These are phyloP conservation scores for Helleia helle DNA, from an alignment of 2,888 invertebrate genomes.

Conservation along the genomic window DNA sequence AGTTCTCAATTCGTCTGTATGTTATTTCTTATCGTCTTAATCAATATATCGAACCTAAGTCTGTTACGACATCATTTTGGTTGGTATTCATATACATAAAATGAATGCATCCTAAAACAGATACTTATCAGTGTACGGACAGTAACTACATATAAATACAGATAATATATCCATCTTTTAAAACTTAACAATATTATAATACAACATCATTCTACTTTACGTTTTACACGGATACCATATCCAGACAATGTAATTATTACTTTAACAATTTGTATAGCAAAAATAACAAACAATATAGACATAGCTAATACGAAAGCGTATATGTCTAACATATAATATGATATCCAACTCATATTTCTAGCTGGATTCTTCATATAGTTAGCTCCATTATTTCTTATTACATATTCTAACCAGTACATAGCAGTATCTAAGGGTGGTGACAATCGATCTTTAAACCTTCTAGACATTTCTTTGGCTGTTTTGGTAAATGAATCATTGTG, in stretches of 20 bases:
- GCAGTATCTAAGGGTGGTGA: slow-evolving; percentile 59
- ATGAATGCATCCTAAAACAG: too few species aligned
- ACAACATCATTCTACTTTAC: neutral
- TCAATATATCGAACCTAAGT: too few species aligned
- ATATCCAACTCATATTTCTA: slow-evolving; percentile 47
- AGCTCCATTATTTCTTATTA: slow-evolving; percentile 69
- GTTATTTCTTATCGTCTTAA: too few species aligned
- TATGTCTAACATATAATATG: slow-evolving; percentile 56
- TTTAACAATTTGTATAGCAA: neutral
- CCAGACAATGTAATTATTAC: neutral
- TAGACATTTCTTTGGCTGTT: slow-evolving; percentile 48
- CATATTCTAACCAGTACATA: slow-evolving; percentile 72
- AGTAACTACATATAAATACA: too few species aligned
- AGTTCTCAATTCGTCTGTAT: too few species aligned
- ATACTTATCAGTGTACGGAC: too few species aligned
- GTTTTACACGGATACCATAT: neutral
- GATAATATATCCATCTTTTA: too few species aligned
- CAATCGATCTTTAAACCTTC: slow-evolving; percentile 67
- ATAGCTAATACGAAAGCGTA: slow-evolving; percentile 30
- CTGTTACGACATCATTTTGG: too few species aligned
- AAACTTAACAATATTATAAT: too few species aligned
- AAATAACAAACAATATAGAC: neutral
- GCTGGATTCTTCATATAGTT: slow-evolving; percentile 61
- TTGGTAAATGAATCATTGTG: slow-evolving; percentile 37
- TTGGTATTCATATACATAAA: too few species aligned